Base-by-base conservation (phyloP, 2,113 vertebrate genomes). In the Corvus moneduloides region DNA sequence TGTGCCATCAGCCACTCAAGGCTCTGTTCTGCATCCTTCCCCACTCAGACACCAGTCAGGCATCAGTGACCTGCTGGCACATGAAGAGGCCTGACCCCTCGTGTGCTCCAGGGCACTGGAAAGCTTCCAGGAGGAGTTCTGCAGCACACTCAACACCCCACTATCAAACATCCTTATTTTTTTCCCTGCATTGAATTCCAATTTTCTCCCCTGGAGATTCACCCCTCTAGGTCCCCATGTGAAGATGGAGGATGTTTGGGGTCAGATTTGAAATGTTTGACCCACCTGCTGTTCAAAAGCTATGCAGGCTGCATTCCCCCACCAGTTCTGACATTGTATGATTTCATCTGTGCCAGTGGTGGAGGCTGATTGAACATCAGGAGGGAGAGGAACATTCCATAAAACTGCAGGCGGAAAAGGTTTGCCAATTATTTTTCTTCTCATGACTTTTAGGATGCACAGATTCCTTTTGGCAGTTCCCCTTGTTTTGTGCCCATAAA, bases 401-500 rank as follows among this genome's bases (percentile, higher is more conserved):
- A 96, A 95, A 97, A 97, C 95, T 94, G 96, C 96, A 96, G 98
- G 97, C 89, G 1, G 93, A 93, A 91, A 91, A 97, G 92, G 95
- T 91, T 97, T 97, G 96, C 92, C 97, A 97, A 97, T 98, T 98
- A 97, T 87, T 96, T 95, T 98, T 96, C 92, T 98, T 95, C 95
- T 93, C 6, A 4, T 96, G 97, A 96, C 96, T 97, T 97, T 96
- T 91, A 96, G 96, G 94, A 97, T 89, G 93, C 77, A 85, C 79
- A 93, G 89, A 98, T 96, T 97, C 97, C 97, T 96, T 97, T 96
- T 96, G 96, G 97, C 95, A 90, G 95, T 97, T 97, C 96, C 96
- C 85, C 95, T 97, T 97, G 94, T 98, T 98, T 96, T 95, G 81
- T 55, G 96, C 96, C 97, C 97, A 98, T 98, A 98, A 98, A 98